phyloP scores from a whole-genome alignment of 2,797 vertebrate genomes.

The Macroramphosus scolopax region DNA sequence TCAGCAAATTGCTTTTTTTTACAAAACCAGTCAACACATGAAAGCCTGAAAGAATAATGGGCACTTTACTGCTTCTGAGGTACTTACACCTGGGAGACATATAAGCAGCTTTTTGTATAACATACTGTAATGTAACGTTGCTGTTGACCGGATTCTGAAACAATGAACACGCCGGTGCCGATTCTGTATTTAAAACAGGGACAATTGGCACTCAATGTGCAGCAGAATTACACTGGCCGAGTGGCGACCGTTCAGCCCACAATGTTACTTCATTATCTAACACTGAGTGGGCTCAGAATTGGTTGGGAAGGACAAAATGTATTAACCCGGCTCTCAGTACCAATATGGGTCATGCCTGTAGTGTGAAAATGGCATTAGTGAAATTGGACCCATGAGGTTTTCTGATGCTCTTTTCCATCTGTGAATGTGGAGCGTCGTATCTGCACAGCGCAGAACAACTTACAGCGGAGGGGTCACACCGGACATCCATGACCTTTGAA shows the following conservation, averaged over 20 bases:
- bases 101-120: slow-evolving; percentile 47
- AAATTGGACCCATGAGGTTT: slow-evolving; percentile 64
- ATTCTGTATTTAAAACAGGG: slow-evolving; percentile 46
- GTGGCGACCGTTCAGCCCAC: slow-evolving; percentile 45
- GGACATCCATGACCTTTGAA: slow-evolving; percentile 40
- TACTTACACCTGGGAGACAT: slow-evolving; percentile 52
- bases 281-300: slow-evolving; percentile 55
- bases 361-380: slow-evolving; percentile 60
- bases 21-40: slow-evolving; percentile 38
- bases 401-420: slow-evolving; percentile 58
- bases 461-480: slow-evolving; percentile 37
- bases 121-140: slow-evolving; percentile 29
- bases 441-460: slow-evolving; percentile 17
- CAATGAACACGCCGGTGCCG: slow-evolving; percentile 39
- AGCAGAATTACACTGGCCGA: too few species aligned
- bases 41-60: slow-evolving; percentile 33
- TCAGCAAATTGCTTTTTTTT: slow-evolving; percentile 20
- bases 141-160: slow-evolving; percentile 48
- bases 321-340: slow-evolving; percentile 54
- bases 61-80: slow-evolving; percentile 32
- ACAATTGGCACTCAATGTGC: slow-evolving; percentile 48
- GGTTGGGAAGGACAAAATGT: slow-evolving; percentile 60
- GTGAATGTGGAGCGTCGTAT: slow-evolving; percentile 20
- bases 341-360: slow-evolving; percentile 51
- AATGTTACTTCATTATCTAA: slow-evolving; percentile 57